These are phyloP conservation scores for Typhlomys cinereus DNA, from an alignment of 2,113 vertebrate genomes.

Conservation along the genomic window DNA sequence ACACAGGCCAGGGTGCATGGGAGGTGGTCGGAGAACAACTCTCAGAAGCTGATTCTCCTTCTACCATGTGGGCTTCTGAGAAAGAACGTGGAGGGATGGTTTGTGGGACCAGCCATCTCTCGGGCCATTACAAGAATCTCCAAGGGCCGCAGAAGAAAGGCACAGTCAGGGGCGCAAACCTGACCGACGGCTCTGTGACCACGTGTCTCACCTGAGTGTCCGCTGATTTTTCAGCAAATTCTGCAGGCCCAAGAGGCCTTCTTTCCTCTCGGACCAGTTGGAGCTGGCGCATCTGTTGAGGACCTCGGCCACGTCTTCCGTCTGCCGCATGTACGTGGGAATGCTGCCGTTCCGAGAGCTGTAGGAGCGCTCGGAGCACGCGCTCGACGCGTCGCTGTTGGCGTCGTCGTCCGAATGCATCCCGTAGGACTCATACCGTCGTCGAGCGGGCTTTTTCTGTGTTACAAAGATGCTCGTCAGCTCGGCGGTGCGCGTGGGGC, in stretches of 20 bases:
- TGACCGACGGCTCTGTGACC: background rate
- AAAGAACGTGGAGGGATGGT: too few relatives aligned
- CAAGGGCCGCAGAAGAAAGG: background rate
- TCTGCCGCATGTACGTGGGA: constrained; percentile 97
- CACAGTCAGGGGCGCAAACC: background rate
- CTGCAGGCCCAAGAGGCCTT: constrained; percentile 95
- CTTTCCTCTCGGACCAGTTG: constrained; percentile 98
- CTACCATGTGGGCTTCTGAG: too few relatives aligned
- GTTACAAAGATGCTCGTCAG: constrained; percentile 55
- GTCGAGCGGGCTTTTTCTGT: constrained; percentile 96
- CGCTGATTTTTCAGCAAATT: constrained; percentile 96
- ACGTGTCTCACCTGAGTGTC: constrained; percentile 90
- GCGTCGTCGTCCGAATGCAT: constrained; percentile 98
- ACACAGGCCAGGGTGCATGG: too few relatives aligned
- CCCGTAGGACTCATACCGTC: constrained; percentile 93
- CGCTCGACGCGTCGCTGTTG: constrained; percentile 97
- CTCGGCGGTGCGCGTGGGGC: too few relatives aligned
- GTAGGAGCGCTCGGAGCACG: constrained; percentile 96
- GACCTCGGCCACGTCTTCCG: constrained; percentile 97
- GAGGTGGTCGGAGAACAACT: too few relatives aligned
- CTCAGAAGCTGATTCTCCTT: too few relatives aligned
- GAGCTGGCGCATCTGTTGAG: constrained; percentile 97
- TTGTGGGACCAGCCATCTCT: too few relatives aligned
- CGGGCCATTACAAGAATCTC: too few relatives aligned
- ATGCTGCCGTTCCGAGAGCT: constrained; percentile 97